A percentile compares a stretch with the other conserved stretches of the same genome.
These are phyloP conservation scores for Axinella damicornis DNA, from an alignment of 37 sponge, comb jelly and placozoan genomes.

Conservation along the genomic window DNA sequence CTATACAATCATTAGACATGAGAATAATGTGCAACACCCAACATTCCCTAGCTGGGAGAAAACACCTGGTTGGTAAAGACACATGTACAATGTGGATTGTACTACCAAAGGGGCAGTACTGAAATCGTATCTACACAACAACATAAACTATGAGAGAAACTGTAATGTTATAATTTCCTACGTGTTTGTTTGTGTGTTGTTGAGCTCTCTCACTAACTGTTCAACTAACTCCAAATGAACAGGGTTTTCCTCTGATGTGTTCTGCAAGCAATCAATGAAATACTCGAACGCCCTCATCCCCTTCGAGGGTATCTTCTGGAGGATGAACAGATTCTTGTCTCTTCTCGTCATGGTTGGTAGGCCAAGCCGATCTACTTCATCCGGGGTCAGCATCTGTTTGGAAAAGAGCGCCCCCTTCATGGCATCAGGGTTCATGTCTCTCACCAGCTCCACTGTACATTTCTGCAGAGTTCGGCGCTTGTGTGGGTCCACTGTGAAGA, in stretches of 20 bases:
- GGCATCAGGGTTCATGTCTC: conserved; percentile 50
- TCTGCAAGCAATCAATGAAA: conserved; percentile 46
- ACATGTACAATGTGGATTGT: no score
- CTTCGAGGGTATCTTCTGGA: conserved; percentile 45
- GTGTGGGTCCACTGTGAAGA: conserved; percentile 24
- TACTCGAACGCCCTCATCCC: conserved; percentile 43
- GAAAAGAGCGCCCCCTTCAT: conserved; percentile 28
- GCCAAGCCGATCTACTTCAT: conserved; percentile 45
- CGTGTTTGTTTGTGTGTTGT: no score
- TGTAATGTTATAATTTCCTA: no score
- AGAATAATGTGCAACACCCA: no score
- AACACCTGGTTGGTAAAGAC: no score
- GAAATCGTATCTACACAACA: no score
- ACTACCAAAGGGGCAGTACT: no score
- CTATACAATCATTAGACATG: no score
- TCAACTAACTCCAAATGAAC: conserved; percentile 28
- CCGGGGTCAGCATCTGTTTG: conserved; percentile 37
- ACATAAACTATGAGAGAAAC: no score
- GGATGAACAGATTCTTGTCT: conserved; percentile 60
- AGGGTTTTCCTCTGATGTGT: conserved; percentile 26
- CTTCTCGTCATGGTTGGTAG: conserved; percentile 44
- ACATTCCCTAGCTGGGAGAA: no score
- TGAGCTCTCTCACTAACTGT: not conserved
- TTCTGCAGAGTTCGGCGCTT: not conserved
- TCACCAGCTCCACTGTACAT: conserved; percentile 32